phyloP scores from a whole-genome alignment of 2,888 invertebrate species.

The Arrhopalites spinosus region DNA sequence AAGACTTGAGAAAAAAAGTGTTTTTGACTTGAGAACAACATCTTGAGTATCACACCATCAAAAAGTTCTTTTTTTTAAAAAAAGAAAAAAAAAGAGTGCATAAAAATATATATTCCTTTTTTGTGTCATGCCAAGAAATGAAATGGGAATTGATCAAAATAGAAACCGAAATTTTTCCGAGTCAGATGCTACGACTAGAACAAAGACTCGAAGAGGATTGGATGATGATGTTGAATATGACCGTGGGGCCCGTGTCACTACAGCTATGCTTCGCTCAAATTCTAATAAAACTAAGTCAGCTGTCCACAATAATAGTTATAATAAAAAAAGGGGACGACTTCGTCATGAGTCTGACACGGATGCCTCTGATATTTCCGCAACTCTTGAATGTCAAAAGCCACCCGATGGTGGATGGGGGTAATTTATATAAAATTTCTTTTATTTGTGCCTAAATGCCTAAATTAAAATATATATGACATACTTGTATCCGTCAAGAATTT shows the following conservation, averaged over 20 bases:
- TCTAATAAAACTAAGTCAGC: not conserved
- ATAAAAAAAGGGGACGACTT: conserved; percentile 47
- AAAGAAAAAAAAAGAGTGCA: too few relatives aligned
- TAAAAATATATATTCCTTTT: too few relatives aligned
- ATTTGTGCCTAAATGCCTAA: too few relatives aligned
- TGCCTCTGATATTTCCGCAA: conserved; percentile 52
- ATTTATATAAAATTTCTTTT: too few relatives aligned
- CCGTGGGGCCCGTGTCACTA: not conserved
- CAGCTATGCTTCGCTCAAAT: not conserved
- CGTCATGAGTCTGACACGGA: conserved; percentile 53
- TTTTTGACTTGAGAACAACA: too few relatives aligned
- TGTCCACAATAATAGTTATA: conserved; percentile 19
- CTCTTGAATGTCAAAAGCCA: conserved; percentile 48
- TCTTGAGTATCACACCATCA: too few relatives aligned
- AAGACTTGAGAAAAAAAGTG: too few relatives aligned
- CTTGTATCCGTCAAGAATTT: too few relatives aligned
- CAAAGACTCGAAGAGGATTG: not conserved
- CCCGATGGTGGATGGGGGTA: conserved; percentile 55
- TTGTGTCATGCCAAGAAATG: conserved; percentile 13
- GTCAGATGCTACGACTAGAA: not conserved
- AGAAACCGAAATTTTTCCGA: conserved; percentile 1
- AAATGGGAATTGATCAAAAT: conserved; percentile 31
- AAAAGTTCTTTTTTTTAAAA: too few relatives aligned
- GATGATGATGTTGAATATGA: not conserved
- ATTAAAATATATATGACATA: too few relatives aligned